phyloP scores from a whole-genome alignment of 2,888 invertebrate species.

The Chrysolina haemoptera region DNA sequence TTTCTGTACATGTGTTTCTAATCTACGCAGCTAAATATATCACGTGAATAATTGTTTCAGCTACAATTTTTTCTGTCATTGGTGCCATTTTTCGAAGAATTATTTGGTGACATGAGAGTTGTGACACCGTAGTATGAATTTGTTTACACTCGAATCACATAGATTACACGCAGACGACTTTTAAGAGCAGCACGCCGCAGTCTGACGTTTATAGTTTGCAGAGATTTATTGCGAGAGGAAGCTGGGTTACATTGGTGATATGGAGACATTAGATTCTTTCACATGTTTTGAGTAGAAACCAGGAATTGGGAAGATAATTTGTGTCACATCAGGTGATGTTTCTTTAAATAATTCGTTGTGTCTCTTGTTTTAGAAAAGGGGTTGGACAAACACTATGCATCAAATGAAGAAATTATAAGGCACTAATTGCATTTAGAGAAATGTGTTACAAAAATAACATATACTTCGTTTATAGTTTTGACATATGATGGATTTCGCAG shows the following conservation, averaged over 20 bases:
- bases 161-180: constrained; percentile 26
- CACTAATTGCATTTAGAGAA: too few relatives aligned
- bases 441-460: too few relatives aligned
- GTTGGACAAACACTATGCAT: too few relatives aligned
- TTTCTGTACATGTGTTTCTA: constrained; percentile 51
- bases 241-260: not conserved
- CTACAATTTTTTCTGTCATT: constrained; percentile 41
- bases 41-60: constrained; percentile 41
- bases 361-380: too few relatives aligned
- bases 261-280: not conserved
- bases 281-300: too few relatives aligned
- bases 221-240: constrained; percentile 33
- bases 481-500: too few relatives aligned
- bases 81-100: constrained; percentile 32
- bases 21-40: constrained; percentile 36
- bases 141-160: constrained; percentile 45
- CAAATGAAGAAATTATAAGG: too few relatives aligned
- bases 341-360: too few relatives aligned
- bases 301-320: too few relatives aligned
- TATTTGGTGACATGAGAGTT: constrained; percentile 41
- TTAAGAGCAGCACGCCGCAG: constrained; percentile 31
- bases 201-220: constrained; percentile 31
- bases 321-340: too few relatives aligned
- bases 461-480: too few relatives aligned
- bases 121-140: constrained; percentile 44